phyloP scores from a whole-genome alignment of 2,113 vertebrate species.

The Peromyscus californicus region DNA sequence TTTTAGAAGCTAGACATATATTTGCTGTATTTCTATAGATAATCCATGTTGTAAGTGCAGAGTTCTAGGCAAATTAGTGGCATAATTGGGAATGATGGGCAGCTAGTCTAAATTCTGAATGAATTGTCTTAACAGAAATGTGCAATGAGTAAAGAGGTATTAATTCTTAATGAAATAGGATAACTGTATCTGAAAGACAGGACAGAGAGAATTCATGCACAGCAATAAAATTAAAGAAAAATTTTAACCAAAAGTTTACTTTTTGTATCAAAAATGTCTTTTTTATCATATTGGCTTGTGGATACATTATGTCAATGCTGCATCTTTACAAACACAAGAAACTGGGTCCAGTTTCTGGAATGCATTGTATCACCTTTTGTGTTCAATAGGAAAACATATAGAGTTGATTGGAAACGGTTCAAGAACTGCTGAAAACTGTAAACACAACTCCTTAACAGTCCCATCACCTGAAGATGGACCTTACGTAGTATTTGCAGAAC shows the following conservation, averaged over 20 bases:
- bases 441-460: slow-evolving; percentile 3
- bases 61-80: background rate
- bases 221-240: background rate
- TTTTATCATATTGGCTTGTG: background rate
- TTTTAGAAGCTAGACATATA: background rate
- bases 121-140: background rate
- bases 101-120: background rate
- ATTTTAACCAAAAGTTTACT: background rate
- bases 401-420: background rate
- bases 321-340: background rate
- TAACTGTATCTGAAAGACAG: background rate
- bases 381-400: background rate
- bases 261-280: background rate
- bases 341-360: background rate
- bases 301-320: background rate
- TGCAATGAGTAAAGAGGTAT: background rate
- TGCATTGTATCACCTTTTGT: background rate
- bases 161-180: background rate
- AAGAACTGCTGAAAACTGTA: background rate
- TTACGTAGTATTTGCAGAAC: background rate
- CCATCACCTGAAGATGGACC: background rate
- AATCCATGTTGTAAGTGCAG: background rate
- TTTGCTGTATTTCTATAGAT: background rate
- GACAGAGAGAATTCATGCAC: background rate
- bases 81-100: background rate